Base-by-base conservation (phyloP, 2,888 invertebrate species). In the Agrochola macilenta region DNA sequence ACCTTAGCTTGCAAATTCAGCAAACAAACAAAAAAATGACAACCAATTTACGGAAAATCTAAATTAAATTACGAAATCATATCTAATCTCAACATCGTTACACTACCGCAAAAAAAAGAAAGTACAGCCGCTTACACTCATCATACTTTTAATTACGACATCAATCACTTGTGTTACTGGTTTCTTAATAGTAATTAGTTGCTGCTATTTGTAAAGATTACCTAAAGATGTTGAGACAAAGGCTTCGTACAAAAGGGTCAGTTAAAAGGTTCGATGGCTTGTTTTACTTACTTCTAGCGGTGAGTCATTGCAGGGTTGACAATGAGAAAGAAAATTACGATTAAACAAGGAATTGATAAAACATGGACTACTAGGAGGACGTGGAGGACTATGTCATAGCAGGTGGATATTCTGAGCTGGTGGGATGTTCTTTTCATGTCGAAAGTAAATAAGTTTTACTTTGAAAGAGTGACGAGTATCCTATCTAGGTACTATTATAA, bases 161-260 rank as follows among this genome's bases (percentile, higher is more conserved):
- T 80, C 64, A 84, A 75, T 82, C 68, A 63, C 9, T n/a, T 14
- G 57, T 39, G 17, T 74, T 74, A 78, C 46, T 20, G 1, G 49
- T 54, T 58, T 66, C 52, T 23, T 23, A 3, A 49, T n/a, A 58
- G 52, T 58, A 63, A 60, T 49, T 26, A 52, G 52, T 46, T 2
- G 64, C 35, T 43, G 72, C 46, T 61, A 66, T 81, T 78, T 72
- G 49, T 78, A n/a, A 83, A 72, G 83, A 83, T 81, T 79, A 73
- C 14, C 8, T 43, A 49, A 39, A 78, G 39, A 63, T 12, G 20
- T 69, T 17, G 11, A 52, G 69, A 78, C 72, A 83, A 78, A 78
- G 35, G 14, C 23, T 46, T 23, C 14, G 49, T 73, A 35, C 46
- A 74, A 74, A 73, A 66, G 57, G 68, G 30, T 20, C 39, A 23